These are phyloP conservation scores for Heliconius ismenius DNA, from an alignment of 2,888 invertebrate species.

Conservation along the genomic window DNA sequence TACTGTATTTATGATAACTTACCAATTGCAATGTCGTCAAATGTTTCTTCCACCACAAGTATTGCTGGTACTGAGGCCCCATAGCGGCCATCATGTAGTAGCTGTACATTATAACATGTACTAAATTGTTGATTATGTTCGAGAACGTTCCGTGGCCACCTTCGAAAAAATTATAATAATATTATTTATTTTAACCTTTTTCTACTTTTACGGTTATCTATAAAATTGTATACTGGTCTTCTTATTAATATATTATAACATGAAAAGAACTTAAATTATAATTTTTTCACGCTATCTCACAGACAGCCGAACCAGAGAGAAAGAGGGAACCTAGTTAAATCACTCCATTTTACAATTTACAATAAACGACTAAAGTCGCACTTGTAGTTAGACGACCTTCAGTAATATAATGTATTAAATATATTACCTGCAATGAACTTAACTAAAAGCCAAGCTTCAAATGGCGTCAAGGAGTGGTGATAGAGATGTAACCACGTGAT, in stretches of 20 bases:
- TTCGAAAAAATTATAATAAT: constrained; percentile 48
- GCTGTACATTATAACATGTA: constrained; percentile 93
- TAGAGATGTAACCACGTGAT: constrained; percentile 92
- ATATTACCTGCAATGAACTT: constrained; percentile 86
- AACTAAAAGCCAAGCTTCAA: constrained; percentile 89
- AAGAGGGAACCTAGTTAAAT: no score
- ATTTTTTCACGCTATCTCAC: no score
- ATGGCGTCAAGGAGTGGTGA: constrained; percentile 90
- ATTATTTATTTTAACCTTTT: no score
- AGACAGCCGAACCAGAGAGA: no score
- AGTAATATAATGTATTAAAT: background rate
- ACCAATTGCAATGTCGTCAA: constrained; percentile 92
- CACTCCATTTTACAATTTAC: no score
- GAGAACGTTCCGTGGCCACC: constrained; percentile 95
- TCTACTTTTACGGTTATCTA: no score
- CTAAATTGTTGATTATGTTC: constrained; percentile 91
- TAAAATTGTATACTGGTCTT: no score
- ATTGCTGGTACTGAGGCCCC: constrained; percentile 92
- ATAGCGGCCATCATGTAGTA: constrained; percentile 93
- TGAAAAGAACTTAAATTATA: no score
- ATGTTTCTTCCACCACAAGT: constrained; percentile 95
- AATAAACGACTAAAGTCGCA: no score
- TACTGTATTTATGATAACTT: constrained; percentile 56
- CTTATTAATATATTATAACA: no score
- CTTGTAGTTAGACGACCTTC: no score